Conservation (phyloP, 2,888 invertebrate species). For the Napeogenes inachia region DNA sequence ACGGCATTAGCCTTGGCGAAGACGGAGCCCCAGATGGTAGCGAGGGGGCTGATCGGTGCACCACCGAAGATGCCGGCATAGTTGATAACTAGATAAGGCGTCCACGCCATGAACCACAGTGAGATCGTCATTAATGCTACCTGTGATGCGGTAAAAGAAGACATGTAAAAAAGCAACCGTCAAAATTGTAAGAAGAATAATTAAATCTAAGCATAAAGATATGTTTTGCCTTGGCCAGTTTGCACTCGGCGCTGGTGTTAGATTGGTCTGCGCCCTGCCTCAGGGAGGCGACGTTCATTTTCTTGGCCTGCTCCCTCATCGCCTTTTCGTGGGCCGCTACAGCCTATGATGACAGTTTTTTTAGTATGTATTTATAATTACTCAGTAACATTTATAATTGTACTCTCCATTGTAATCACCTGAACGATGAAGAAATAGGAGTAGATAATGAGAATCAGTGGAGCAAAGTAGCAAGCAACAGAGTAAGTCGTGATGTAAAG, state of each 20-base stretch:
- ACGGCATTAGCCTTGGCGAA: slow-evolving; percentile 95
- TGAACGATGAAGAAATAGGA: slow-evolving; percentile 93
- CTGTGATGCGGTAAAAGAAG: slow-evolving; percentile 42
- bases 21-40: slow-evolving; percentile 92
- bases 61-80: slow-evolving; percentile 87
- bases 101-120: slow-evolving; percentile 96
- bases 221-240: slow-evolving; percentile 84
- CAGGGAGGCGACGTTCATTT: slow-evolving; percentile 94
- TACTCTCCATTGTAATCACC: slow-evolving; percentile 54
- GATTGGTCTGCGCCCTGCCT: slow-evolving; percentile 84
- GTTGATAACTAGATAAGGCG: slow-evolving; percentile 91
- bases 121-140: slow-evolving; percentile 93
- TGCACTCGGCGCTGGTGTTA: slow-evolving; percentile 89
- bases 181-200: no score
- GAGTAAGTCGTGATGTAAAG: slow-evolving; percentile 89
- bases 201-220: no score
- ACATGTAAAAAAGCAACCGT: no score
- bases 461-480: slow-evolving; percentile 86
- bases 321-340: slow-evolving; percentile 90
- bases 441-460: slow-evolving; percentile 88
- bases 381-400: no score
- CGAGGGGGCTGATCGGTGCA: slow-evolving; percentile 84
- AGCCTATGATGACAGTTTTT: slow-evolving; percentile 66
- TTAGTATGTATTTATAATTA: background rate
- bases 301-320: slow-evolving; percentile 94